Conservation (phyloP, 2,113 vertebrate genomes). For the Aplodontia rufa region DNA sequence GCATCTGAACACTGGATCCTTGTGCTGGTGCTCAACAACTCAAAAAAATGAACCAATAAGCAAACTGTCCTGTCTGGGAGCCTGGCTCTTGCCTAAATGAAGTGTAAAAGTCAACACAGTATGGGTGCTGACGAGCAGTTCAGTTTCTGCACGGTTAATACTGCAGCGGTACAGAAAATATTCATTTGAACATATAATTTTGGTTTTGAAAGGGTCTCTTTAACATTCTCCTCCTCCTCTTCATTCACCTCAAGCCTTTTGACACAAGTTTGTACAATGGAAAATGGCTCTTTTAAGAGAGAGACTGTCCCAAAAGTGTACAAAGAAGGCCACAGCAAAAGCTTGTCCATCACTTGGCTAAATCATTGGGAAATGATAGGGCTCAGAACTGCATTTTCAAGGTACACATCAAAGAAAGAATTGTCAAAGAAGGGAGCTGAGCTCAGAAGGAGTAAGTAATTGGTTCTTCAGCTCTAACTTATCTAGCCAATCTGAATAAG, state of each 20-base stretch:
- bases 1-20: conserved; percentile 51
- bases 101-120: conserved; percentile 66
- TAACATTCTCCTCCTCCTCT: conserved; percentile 62
- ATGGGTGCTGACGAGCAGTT: conserved; percentile 64
- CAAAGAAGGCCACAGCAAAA: conserved; percentile 44
- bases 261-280: conserved; percentile 50
- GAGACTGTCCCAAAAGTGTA: conserved; percentile 49
- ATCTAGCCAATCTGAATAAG: conserved; percentile 65
- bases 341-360: conserved; percentile 68
- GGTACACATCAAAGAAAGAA: conserved; percentile 66
- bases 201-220: conserved; percentile 74
- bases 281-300: conserved; percentile 65
- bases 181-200: conserved; percentile 75
- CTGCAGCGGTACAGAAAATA: conserved; percentile 53
- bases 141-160: conserved; percentile 44
- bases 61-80: conserved; percentile 43
- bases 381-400: conserved; percentile 63
- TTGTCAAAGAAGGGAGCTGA: conserved; percentile 35
- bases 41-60: conserved; percentile 38
- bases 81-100: conserved; percentile 70
- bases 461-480: neutral
- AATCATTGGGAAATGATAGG: conserved; percentile 65
- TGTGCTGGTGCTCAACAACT: conserved; percentile 17
- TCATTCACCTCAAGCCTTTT: conserved; percentile 67
- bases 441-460: conserved; percentile 53